A percentile compares a stretch with the other conserved stretches of the same genome.
Conservation (phyloP, 2,113 vertebrate species). For the Struthio camelus region DNA sequence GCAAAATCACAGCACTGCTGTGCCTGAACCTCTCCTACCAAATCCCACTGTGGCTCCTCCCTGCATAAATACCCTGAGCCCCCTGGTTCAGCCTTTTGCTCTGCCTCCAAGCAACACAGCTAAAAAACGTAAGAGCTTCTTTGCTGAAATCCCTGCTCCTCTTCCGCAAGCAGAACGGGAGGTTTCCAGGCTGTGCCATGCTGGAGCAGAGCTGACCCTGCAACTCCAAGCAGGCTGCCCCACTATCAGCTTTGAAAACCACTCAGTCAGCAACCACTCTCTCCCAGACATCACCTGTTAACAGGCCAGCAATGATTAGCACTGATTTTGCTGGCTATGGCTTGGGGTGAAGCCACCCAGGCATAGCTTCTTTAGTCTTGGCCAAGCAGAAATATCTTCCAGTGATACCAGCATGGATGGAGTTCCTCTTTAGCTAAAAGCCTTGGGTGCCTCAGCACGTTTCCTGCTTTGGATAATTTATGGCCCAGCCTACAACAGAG, state of each 20-base stretch:
- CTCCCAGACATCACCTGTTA: neutral
- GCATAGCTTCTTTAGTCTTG: neutral
- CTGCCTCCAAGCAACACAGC: too few species aligned
- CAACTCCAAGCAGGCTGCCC: neutral
- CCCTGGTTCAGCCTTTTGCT: too few species aligned
- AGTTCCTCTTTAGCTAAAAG: accelerated
- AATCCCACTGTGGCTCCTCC: neutral
- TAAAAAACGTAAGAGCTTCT: neutral
- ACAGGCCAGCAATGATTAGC: neutral
- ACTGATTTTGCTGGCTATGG: neutral
- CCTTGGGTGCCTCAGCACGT: accelerated
- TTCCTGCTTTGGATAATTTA: neutral
- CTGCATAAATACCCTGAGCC: too few species aligned
- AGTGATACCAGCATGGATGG: neutral
- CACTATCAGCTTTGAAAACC: neutral
- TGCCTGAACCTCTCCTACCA: neutral
- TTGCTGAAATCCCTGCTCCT: neutral
- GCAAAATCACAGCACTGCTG: neutral
- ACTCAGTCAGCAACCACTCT: too few species aligned
- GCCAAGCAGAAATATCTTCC: neutral
- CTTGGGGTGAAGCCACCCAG: neutral
- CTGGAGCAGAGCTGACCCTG: neutral
- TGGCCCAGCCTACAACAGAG: neutral
- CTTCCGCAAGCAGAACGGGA: neutral
- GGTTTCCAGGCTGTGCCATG: neutral